Base-by-base conservation (phyloP, 2,888 invertebrate species). In the Leptarthrus brevirostris region DNA sequence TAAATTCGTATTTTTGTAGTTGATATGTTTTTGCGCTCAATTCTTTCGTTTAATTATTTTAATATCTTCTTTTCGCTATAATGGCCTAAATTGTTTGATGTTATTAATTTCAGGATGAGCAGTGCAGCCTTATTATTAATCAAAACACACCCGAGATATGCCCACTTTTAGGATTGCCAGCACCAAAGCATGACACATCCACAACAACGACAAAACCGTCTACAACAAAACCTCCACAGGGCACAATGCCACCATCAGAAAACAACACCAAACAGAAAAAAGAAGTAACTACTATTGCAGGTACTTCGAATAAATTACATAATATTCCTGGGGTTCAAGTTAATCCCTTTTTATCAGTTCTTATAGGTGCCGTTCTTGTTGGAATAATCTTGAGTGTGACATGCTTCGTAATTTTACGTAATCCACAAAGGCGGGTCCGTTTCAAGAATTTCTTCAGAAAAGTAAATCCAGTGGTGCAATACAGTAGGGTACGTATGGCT, bases 71-170 rank as follows among this genome's bases (percentile, higher is more conserved):
- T 30, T 5, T 30, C 30, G 30, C 3, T 30, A 30, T 30, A 30
- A 30, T 30, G 30, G 30, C 3, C 8, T 30, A 30, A 30, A 30
- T 30, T 8, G 30, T 30, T 5, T n/a, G n/a, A 30, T 30, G 1
- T 30, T 30, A 0, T 30, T 30, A 30, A 30, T 77, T 77, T 52
- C 77, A 83, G 83, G 79, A 77, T 70, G 77, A 79, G 36, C 79
- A 81, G 76, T 83, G 84, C 77, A 82, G 81, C 78, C 79, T 84
- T 76, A 78, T 84, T 64, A 80, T 82, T 75, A 81, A 80, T 54
- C 84, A 83, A 75, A 81, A 80, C 47, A 83, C 83, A 34, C 82
- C 84, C 18, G 82, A 81, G 78, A 83, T 84, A 77, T 84, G 84
- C 74, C 78, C 79, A 30, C 83, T 84, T 66, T 78, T 84, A 69